Percentiles rank a stretch among this genome's conserved stretches.
These are phyloP conservation scores for Sciaenops ocellatus DNA, from an alignment of 2,797 vertebrate species.

Conservation along the genomic window DNA sequence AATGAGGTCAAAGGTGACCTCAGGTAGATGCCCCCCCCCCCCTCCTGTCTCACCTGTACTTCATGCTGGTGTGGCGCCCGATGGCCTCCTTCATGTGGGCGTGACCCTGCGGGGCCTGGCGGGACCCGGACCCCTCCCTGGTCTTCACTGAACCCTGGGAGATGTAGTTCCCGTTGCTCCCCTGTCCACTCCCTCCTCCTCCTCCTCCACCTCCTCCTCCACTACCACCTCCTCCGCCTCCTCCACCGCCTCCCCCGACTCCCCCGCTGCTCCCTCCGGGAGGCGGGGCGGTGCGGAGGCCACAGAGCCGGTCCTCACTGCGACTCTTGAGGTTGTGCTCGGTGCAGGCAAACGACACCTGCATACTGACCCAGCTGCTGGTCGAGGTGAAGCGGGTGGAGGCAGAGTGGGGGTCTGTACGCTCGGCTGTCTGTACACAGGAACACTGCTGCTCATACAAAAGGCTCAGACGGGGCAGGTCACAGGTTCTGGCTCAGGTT, in stretches of 20 bases:
- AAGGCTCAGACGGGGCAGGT: constrained; percentile 72
- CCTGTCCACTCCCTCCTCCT: constrained; percentile 76
- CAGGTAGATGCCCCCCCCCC: background rate
- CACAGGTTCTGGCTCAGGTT: constrained; percentile 73
- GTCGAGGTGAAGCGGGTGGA: background rate
- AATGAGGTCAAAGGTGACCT: constrained; percentile 43
- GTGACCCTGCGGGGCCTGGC: constrained; percentile 81
- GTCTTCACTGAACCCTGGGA: constrained; percentile 81
- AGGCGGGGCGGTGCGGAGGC: constrained; percentile 86
- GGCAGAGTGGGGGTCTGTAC: too few species aligned
- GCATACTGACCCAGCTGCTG: constrained; percentile 81
- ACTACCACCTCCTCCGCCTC: constrained; percentile 59
- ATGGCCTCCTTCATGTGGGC: constrained; percentile 90
- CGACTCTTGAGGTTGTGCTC: constrained; percentile 90
- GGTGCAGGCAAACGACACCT: constrained; percentile 89
- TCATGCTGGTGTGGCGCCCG: constrained; percentile 87
- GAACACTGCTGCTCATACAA: constrained; percentile 57
- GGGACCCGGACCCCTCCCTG: constrained; percentile 78
- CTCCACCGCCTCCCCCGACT: constrained; percentile 73
- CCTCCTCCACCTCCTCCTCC: constrained; percentile 73
- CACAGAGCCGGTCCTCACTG: constrained; percentile 87
- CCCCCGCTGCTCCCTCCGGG: constrained; percentile 84
- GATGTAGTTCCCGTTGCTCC: constrained; percentile 83
- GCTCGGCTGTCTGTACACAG: constrained; percentile 51
- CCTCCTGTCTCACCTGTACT: constrained; percentile 84